Percentiles rank a stretch among this genome's conserved stretches.
These are phyloP conservation scores for Ambastaia sidthimunki DNA, from an alignment of 2,797 vertebrate species.

Conservation along the genomic window DNA sequence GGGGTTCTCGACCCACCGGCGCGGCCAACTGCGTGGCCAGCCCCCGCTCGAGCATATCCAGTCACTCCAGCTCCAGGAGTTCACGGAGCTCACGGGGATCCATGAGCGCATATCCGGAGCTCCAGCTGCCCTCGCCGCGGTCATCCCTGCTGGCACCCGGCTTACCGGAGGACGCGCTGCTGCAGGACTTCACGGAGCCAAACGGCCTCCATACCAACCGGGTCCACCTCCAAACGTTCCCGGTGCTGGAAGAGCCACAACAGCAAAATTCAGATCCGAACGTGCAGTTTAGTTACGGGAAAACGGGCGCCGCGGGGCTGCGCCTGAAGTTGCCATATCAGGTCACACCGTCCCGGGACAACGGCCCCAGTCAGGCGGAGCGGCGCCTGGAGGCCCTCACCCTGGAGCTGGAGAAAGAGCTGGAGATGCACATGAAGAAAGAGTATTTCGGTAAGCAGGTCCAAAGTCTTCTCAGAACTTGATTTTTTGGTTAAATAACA, in stretches of 20 bases:
- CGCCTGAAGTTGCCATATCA: slow-evolving; percentile 89
- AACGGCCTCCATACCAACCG: slow-evolving; percentile 72
- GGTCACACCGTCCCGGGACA: slow-evolving; percentile 87
- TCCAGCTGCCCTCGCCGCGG: slow-evolving; percentile 85
- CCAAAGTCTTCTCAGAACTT: not conserved
- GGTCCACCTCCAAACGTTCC: slow-evolving; percentile 75
- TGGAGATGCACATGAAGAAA: slow-evolving; percentile 95
- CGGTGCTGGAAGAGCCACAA: slow-evolving; percentile 75
- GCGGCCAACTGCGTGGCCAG: slow-evolving; percentile 79
- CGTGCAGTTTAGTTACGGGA: slow-evolving; percentile 58
- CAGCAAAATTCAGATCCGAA: slow-evolving; percentile 67
- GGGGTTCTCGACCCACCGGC: slow-evolving; percentile 69
- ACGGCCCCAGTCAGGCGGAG: slow-evolving; percentile 92
- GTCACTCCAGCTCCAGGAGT: slow-evolving; percentile 86
- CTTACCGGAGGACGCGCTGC: slow-evolving; percentile 79
- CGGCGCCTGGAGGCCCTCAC: slow-evolving; percentile 91
- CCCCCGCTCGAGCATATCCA: slow-evolving; percentile 94
- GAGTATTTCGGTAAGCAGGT: slow-evolving; percentile 93
- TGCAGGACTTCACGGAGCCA: slow-evolving; percentile 78
- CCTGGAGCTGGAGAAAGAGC: slow-evolving; percentile 93
- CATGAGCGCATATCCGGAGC: slow-evolving; percentile 88
- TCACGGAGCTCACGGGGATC: slow-evolving; percentile 90
- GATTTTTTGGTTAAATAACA: not conserved
- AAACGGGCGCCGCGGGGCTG: slow-evolving; percentile 73
- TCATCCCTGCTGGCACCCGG: slow-evolving; percentile 81